These are phyloP conservation scores for Panorpa germanica DNA, from an alignment of 2,888 invertebrate genomes.

Conservation along the genomic window DNA sequence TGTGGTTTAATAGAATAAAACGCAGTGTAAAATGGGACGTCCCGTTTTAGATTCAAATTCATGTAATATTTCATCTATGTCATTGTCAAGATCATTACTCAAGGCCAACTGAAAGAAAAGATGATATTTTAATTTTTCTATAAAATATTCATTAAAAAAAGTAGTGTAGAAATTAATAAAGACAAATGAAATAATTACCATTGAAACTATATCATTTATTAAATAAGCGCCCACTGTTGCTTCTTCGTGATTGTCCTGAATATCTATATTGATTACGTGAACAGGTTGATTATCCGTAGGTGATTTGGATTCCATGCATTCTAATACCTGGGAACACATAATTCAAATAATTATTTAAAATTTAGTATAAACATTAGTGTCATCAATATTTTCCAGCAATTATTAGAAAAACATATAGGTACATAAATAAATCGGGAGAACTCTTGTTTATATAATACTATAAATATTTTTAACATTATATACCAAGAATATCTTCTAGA, in stretches of 20 bases:
- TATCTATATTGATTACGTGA: constrained; percentile 95
- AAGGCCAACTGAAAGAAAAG: constrained; percentile 38
- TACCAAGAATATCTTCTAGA: too few species aligned
- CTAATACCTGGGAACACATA: constrained; percentile 84
- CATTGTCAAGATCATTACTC: constrained; percentile 88
- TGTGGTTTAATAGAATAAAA: constrained; percentile 90
- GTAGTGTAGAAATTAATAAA: constrained; percentile 2
- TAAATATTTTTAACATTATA: too few species aligned
- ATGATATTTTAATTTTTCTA: constrained; percentile 20
- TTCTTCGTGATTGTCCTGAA: constrained; percentile 98
- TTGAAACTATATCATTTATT: constrained; percentile 86
- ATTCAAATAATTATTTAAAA: not conserved
- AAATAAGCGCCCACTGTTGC: constrained; percentile 97
- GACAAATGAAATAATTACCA: constrained; percentile 33
- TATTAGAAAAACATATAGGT: too few species aligned
- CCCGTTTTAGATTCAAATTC: constrained; percentile 82
- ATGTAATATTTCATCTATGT: constrained; percentile 89
- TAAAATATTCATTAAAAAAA: constrained; percentile 7
- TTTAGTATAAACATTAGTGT: too few species aligned
- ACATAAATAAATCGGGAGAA: too few species aligned
- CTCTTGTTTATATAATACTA: too few species aligned
- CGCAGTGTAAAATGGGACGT: constrained; percentile 78
- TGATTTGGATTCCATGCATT: constrained; percentile 71
- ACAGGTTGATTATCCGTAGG: constrained; percentile 71
- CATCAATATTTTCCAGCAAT: too few species aligned